These are phyloP conservation scores for Leptinotarsa lineolata DNA, from an alignment of 1,140 invertebrate genomes.

Conservation along the genomic window DNA sequence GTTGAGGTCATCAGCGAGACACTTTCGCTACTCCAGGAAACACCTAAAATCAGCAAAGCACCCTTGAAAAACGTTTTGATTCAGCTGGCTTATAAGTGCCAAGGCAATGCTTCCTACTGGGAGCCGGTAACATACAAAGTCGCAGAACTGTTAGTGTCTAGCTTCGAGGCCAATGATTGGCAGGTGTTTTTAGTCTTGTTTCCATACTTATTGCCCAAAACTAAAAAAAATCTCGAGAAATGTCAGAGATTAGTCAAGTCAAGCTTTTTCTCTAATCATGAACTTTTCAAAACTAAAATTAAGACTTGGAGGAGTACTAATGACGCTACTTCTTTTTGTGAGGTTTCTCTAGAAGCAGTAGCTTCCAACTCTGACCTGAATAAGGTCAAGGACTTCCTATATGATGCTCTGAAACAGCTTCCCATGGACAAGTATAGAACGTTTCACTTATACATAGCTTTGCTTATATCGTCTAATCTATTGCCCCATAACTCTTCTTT, in stretches of 20 bases:
- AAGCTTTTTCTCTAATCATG: constrained; percentile 25
- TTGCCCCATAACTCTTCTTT: constrained; percentile 30
- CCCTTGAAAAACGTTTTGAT: constrained; percentile 35
- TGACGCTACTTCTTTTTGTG: constrained; percentile 7
- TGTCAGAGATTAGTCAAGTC: constrained; percentile 57
- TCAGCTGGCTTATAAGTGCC: constrained; percentile 35
- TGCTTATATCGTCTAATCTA: constrained; percentile 34
- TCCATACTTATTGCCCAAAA: constrained; percentile 64
- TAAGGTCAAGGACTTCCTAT: constrained; percentile 17
- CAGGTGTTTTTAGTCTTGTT: constrained; percentile 58
- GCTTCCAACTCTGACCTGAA: neutral
- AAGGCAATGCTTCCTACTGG: constrained; percentile 32
- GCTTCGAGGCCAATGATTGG: constrained; percentile 35
- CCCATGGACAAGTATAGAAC: constrained; percentile 49
- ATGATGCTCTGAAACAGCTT: constrained; percentile 48
- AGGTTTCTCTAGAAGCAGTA: neutral
- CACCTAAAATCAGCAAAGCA: constrained; percentile 20
- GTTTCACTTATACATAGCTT: constrained; percentile 48
- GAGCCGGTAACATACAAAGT: constrained; percentile 17
- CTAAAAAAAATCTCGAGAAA: constrained; percentile 57
- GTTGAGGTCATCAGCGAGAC: constrained; percentile 60
- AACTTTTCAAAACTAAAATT: constrained; percentile 5
- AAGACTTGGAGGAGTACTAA: constrained; percentile 6
- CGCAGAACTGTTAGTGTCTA: constrained; percentile 18
- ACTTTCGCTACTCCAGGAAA: constrained; percentile 49